Evolutionary conservation across 2,888 invertebrate species (phyloP), one percentile per base, ranked within the genome.

Genomic region (Rhorus exstirpatorius): DNA sequence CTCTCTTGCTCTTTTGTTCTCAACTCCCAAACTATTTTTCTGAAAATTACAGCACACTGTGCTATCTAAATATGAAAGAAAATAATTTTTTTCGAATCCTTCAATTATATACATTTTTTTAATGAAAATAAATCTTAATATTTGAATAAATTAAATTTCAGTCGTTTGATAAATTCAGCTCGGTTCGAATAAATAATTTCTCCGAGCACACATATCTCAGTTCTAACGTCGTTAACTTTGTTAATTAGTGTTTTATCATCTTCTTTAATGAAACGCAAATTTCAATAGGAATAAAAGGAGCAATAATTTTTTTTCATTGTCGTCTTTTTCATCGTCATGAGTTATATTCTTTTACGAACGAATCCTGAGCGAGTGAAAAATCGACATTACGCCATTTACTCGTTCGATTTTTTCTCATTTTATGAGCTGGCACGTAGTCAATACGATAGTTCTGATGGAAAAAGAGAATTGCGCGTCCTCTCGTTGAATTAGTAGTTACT

Each of bases 401-500:
- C 63, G 46, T 68, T 74, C 65, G 78, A 74, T n/a, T 74, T 74
- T 70, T 67, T 74, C 51, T n/a, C 24, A 26, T 74, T 78, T 79
- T 65, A 75, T 65, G 49, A 75, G 31, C 79, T 26, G 53, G 63
- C 74, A 79, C 63, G 70, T 82, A 70, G 31, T 75, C 49, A 41
- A 46, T 61, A 55, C 46, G 68, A 68, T 51, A 60, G 58, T 65
- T 53, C 53, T 60, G 46, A 46, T 10, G 24, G 31, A 41, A 31
- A 70, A 38, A 38, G 26, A 65, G 75, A 53, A 79, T 82, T 74
- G 58, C 68, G 68, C 70, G 74, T 38, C 14, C 61, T 19, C 31
- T 79, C 74, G 70, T 79, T 79, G 82, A 82, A 82, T 82, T 70
- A 82, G 79, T 82, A 82, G 74, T 82, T 79, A 82, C 63, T 67